These are phyloP conservation scores for Timema cristinae DNA, from an alignment of 2,888 invertebrate species.

Conservation along the genomic window DNA sequence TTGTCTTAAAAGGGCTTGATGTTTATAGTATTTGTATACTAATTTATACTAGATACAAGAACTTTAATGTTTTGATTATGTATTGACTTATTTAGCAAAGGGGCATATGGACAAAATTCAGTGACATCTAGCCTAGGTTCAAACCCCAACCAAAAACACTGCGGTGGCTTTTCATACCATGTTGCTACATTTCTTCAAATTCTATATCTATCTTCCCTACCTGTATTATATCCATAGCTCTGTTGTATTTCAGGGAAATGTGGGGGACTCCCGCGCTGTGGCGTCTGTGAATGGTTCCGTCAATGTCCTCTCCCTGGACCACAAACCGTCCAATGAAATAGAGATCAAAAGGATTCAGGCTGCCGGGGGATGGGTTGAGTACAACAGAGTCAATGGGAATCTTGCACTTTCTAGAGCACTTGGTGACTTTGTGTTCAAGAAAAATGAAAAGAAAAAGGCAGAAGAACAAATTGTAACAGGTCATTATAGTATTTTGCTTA, in stretches of 20 bases:
- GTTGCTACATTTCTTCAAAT: no score
- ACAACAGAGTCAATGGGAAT: constrained; percentile 97
- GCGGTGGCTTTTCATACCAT: no score
- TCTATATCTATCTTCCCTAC: no score
- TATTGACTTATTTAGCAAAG: no score
- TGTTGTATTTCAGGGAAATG: constrained; percentile 65
- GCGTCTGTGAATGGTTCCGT: constrained; percentile 79
- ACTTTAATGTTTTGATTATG: no score
- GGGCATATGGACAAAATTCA: no score
- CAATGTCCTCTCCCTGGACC: constrained; percentile 79
- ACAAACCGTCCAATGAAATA: constrained; percentile 88
- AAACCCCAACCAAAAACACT: no score
- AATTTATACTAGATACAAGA: no score
- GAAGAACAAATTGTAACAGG: constrained; percentile 98
- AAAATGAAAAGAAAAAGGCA: constrained; percentile 76
- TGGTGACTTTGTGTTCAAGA: constrained; percentile 96
- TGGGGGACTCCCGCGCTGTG: constrained; percentile 94
- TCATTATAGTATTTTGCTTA: constrained; percentile 42
- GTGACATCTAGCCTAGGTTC: no score
- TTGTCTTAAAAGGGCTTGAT: no score
- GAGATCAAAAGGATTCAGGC: constrained; percentile 84
- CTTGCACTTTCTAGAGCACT: constrained; percentile 92
- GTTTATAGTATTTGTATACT: no score
- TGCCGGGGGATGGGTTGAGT: constrained; percentile 97
- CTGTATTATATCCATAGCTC: no score